phyloP scores from a whole-genome alignment of 2,797 vertebrate species.

The Alectoris magna region DNA sequence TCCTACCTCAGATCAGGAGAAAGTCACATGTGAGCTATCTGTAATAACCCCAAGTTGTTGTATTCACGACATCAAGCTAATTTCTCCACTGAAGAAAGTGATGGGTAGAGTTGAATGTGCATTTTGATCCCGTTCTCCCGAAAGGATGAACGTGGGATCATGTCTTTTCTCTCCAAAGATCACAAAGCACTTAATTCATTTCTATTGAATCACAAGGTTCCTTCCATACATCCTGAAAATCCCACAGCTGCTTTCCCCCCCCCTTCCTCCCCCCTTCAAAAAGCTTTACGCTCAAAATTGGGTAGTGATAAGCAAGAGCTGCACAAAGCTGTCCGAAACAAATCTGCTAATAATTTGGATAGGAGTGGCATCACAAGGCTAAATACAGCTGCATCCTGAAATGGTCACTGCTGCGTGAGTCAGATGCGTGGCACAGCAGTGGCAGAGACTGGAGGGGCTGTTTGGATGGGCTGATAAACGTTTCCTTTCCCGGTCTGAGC shows the following conservation, averaged over 20 bases:
- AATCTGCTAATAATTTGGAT: neutral
- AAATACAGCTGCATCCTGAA: constrained; percentile 16
- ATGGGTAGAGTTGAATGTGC: neutral
- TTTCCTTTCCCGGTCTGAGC: neutral
- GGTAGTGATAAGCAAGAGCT: neutral
- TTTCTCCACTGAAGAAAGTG: neutral
- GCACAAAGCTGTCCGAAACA: neutral
- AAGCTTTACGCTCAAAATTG: neutral
- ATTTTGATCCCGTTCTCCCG: neutral
- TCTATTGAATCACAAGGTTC: neutral
- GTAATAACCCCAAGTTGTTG: neutral
- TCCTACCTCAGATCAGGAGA: neutral
- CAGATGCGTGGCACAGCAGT: neutral
- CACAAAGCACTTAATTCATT: constrained; percentile 8
- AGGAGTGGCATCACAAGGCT: neutral
- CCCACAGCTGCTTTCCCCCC: neutral
- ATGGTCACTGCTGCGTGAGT: neutral
- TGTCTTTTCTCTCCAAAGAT: constrained; percentile 8
- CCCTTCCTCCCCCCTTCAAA: too few relatives aligned
- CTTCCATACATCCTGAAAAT: neutral
- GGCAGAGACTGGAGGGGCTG: neutral
- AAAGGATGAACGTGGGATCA: neutral
- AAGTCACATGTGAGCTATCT: neutral
- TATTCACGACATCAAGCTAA: neutral
- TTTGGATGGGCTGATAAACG: neutral